A percentile compares a stretch with the other conserved stretches of the same genome.
Evolutionary conservation across 1,140 invertebrate species (phyloP).

Genomic region (Harpegnathos saltator): DNA sequence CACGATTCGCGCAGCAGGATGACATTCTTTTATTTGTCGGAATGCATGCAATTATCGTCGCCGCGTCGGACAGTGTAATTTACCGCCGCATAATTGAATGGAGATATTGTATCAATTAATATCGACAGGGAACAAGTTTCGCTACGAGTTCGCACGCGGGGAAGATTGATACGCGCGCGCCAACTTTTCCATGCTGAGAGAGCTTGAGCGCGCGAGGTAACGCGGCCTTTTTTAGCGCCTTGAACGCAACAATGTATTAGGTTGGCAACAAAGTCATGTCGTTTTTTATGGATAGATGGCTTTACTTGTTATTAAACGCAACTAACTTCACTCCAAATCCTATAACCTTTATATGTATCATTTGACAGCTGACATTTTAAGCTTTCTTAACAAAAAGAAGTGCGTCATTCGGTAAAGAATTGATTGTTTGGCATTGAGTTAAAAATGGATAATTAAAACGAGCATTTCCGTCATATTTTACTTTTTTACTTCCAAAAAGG

Average conservation of each 20-base stretch:
- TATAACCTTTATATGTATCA: no score
- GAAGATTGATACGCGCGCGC: constrained; percentile 15
- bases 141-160: not conserved
- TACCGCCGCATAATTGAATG: constrained; percentile 7
- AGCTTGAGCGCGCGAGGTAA: not conserved
- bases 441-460: no score
- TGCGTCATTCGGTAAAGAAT: no score
- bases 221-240: not conserved
- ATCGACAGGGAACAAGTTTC: not conserved
- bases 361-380: no score
- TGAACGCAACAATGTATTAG: not conserved
- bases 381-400: no score
- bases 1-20: not conserved
- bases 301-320: no score
- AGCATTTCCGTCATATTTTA: no score
- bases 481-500: no score
- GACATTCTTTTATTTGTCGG: not conserved
- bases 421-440: no score
- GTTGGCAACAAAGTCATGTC: no score
- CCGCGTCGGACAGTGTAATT: not conserved
- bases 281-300: no score
- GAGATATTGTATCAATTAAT: constrained; percentile 32
- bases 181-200: constrained; percentile 47
- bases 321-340: no score
- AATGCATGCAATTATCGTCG: not conserved